These are phyloP conservation scores for Phortica okadai DNA, from an alignment of 2,888 invertebrate species.

Conservation along the genomic window DNA sequence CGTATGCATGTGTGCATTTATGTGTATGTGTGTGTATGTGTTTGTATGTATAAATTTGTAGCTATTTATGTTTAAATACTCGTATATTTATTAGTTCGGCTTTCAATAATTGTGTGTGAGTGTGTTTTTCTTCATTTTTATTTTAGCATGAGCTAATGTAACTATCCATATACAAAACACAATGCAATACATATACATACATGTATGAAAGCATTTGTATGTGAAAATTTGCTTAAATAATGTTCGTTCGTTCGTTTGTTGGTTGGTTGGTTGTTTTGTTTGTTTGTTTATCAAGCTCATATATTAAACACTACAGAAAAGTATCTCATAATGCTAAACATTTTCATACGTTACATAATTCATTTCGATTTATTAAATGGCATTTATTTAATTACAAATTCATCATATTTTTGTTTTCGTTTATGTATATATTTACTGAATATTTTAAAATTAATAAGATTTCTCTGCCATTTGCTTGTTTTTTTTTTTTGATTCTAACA, in stretches of 20 bases:
- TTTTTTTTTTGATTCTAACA: conserved; percentile 5
- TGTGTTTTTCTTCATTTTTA: conserved; percentile 25
- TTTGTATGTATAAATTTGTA: not conserved
- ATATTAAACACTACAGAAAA: conserved; percentile 70
- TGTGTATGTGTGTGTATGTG: conserved; percentile 26
- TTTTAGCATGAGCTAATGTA: conserved; percentile 5
- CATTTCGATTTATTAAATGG: not conserved
- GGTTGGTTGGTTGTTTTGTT: conserved; percentile 48
- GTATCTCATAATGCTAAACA: conserved; percentile 53
- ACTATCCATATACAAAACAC: not conserved
- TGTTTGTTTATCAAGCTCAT: conserved; percentile 67
- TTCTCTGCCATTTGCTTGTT: not conserved
- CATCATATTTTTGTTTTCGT: conserved; percentile 29
- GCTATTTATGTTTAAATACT: too few species aligned
- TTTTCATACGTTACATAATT: conserved; percentile 19
- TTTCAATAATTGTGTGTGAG: not conserved
- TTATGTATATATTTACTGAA: not conserved
- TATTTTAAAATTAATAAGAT: not conserved
- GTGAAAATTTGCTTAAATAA: conserved; percentile 15
- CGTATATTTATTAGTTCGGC: not conserved
- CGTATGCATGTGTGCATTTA: conserved; percentile 36
- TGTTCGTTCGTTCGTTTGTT: not conserved
- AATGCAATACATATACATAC: conserved; percentile 7
- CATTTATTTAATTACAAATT: conserved; percentile 19
- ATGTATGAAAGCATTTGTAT: conserved; percentile 37